Percentiles rank a stretch among this genome's conserved stretches.
These are phyloP conservation scores for Myotis pilosus DNA, from an alignment of 2,797 vertebrate genomes.

Conservation along the genomic window DNA sequence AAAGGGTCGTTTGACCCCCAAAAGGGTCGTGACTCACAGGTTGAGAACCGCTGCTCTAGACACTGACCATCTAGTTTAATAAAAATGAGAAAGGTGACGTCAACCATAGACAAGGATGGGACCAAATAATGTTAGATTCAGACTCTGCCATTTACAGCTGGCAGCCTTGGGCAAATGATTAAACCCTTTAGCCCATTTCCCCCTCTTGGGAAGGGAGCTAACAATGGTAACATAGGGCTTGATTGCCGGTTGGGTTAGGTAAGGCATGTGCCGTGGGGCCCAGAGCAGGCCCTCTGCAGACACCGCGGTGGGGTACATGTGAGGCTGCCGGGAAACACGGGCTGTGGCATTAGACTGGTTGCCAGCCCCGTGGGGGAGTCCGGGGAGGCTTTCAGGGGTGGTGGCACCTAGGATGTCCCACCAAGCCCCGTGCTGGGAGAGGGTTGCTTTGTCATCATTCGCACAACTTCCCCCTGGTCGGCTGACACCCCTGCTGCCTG, in stretches of 20 bases:
- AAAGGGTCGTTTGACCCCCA: no score
- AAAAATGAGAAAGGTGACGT: background rate
- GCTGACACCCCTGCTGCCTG: background rate
- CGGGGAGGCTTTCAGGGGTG: background rate
- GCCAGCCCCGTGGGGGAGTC: background rate
- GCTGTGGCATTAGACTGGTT: background rate
- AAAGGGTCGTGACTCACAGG: no score
- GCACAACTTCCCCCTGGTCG: background rate
- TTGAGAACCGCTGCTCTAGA: background rate
- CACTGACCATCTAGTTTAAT: background rate
- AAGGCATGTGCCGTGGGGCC: rapidly evolving
- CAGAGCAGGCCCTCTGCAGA: background rate
- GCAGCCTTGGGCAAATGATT: background rate
- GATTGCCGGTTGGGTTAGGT: background rate
- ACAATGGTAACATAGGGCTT: background rate
- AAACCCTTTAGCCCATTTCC: background rate
- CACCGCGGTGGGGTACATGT: rapidly evolving
- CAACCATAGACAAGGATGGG: background rate
- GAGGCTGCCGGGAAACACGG: rapidly evolving
- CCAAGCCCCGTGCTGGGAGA: rapidly evolving
- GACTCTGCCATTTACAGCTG: background rate
- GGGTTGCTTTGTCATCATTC: background rate
- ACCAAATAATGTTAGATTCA: background rate
- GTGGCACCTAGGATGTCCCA: background rate
- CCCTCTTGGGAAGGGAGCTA: background rate